These are phyloP conservation scores for Araneus ventricosus DNA, from an alignment of 1,140 invertebrate species.

Conservation along the genomic window DNA sequence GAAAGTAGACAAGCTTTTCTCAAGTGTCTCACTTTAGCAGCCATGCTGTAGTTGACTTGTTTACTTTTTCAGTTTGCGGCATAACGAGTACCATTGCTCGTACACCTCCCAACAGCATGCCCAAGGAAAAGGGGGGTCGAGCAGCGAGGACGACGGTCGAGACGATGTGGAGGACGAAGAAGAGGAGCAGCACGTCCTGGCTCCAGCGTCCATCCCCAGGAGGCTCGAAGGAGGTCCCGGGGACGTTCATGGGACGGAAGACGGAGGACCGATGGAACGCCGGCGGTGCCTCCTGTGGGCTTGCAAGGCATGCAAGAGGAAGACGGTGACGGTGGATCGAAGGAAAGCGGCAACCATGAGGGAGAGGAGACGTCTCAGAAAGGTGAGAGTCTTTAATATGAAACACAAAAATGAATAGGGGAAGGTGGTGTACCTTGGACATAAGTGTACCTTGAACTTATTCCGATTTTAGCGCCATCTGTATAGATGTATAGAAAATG, in stretches of 20 bases:
- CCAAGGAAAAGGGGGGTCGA: not conserved
- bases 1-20: no score
- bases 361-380: slow-evolving; percentile 93
- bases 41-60: no score
- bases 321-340: slow-evolving; percentile 95
- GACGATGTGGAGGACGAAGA: slow-evolving; percentile 64
- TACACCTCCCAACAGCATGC: not conserved
- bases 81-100: not conserved
- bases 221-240: not conserved
- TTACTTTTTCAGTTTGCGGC: not conserved
- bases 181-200: slow-evolving; percentile 80
- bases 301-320: slow-evolving; percentile 97
- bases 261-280: slow-evolving; percentile 27
- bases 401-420: no score
- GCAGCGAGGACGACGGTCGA: slow-evolving; percentile 46
- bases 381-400: slow-evolving; percentile 83
- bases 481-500: no score
- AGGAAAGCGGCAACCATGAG: slow-evolving; percentile 97
- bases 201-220: slow-evolving; percentile 79
- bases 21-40: no score
- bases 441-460: no score
- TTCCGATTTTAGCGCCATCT: no score
- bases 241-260: slow-evolving; percentile 80
- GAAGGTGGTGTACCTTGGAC: no score
- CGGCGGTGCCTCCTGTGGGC: slow-evolving; percentile 93